Evolutionary conservation across 2,888 invertebrate species (phyloP).

Genomic region (Coecobrya sp.): DNA sequence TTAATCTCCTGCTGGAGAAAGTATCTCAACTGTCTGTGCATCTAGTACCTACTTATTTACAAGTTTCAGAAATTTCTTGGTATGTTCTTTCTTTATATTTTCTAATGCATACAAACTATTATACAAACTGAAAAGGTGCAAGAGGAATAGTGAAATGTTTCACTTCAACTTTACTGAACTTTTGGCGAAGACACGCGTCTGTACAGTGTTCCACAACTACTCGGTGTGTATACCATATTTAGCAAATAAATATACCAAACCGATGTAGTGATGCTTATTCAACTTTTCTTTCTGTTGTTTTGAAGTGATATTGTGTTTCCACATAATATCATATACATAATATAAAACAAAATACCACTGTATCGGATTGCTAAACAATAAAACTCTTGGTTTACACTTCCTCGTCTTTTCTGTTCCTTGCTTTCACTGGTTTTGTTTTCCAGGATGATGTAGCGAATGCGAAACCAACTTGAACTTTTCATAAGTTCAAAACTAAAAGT

Average conservation of each 20-base stretch:
- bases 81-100: background rate
- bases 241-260: no score
- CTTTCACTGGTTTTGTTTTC: conserved; percentile 9
- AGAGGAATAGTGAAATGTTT: background rate
- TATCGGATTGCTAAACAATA: conserved; percentile 30
- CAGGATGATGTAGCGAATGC: conserved; percentile 39
- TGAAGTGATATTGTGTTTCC: background rate
- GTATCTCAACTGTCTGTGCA: background rate
- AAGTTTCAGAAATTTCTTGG: conserved; percentile 1
- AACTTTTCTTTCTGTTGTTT: conserved; percentile 10
- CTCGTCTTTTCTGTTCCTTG: background rate
- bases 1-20: conserved; percentile 13
- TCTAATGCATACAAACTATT: background rate
- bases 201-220: no score
- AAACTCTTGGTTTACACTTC: conserved; percentile 32
- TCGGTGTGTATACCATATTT: no score
- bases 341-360: background rate
- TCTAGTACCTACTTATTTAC: background rate
- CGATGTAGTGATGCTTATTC: background rate
- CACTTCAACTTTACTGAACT: background rate
- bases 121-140: background rate
- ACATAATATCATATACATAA: conserved; percentile 8
- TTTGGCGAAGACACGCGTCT: no score
- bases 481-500: conserved; percentile 32
- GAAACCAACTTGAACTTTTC: conserved; percentile 48